phyloP scores from a whole-genome alignment of 2,888 invertebrate species.

The Teinopalpus imperialis region DNA sequence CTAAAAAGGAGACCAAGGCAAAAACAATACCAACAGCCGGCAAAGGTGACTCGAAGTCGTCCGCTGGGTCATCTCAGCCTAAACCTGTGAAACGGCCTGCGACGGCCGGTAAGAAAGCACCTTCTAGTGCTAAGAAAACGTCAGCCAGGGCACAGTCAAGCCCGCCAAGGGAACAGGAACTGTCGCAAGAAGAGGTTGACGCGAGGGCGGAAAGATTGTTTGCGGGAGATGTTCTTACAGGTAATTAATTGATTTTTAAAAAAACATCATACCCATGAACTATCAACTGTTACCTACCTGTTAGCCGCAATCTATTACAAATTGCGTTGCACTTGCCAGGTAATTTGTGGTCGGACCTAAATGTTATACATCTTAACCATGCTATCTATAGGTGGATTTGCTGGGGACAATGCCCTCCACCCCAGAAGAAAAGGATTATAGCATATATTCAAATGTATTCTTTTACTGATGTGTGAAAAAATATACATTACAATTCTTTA shows the following conservation, averaged over 20 bases:
- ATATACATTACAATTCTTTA: too few relatives aligned
- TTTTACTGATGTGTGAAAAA: too few relatives aligned
- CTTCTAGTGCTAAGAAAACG: slow-evolving; percentile 43
- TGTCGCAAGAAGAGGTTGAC: slow-evolving; percentile 89
- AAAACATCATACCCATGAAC: too few relatives aligned
- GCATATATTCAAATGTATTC: too few relatives aligned
- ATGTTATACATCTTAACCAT: too few relatives aligned
- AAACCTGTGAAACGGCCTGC: slow-evolving; percentile 77
- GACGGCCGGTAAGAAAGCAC: slow-evolving; percentile 40
- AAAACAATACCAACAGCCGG: slow-evolving; percentile 78
- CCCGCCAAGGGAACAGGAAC: slow-evolving; percentile 83
- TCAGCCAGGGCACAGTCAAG: slow-evolving; percentile 54
- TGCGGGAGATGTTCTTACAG: slow-evolving; percentile 80
- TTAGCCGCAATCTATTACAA: too few relatives aligned
- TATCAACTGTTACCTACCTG: too few relatives aligned
- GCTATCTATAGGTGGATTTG: too few relatives aligned
- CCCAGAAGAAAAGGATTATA: too few relatives aligned
- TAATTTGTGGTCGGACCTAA: too few relatives aligned
- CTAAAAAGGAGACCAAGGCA: slow-evolving; percentile 82
- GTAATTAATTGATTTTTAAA: slow-evolving; percentile 39
- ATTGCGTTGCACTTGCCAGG: too few relatives aligned
- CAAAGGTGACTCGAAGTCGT: slow-evolving; percentile 63
- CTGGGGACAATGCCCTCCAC: too few relatives aligned
- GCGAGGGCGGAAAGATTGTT: slow-evolving; percentile 86
- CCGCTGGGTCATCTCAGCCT: slow-evolving; percentile 69